Percentiles rank a stretch among this genome's conserved stretches.
These are phyloP conservation scores for Diaphora mendica DNA, from an alignment of 2,888 invertebrate species.

Conservation along the genomic window DNA sequence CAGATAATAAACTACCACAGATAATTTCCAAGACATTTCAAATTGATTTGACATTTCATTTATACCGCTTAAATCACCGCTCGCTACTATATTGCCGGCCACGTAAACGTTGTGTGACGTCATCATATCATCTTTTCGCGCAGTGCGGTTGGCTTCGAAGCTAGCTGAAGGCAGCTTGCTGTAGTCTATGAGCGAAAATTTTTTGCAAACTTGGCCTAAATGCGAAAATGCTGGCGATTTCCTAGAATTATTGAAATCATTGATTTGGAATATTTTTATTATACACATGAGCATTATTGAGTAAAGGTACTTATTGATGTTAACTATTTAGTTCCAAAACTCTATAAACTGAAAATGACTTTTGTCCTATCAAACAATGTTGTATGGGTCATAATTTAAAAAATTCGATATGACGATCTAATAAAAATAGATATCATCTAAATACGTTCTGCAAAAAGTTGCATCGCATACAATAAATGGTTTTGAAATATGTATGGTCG, in stretches of 20 bases:
- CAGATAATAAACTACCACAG: background rate
- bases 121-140: slow-evolving; percentile 68
- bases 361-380: too few relatives aligned
- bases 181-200: slow-evolving; percentile 78
- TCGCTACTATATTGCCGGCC: slow-evolving; percentile 73
- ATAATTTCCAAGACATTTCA: background rate
- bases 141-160: slow-evolving; percentile 60
- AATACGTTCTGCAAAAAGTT: too few relatives aligned
- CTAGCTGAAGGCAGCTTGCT: slow-evolving; percentile 71
- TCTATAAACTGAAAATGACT: too few relatives aligned
- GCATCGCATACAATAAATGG: too few relatives aligned
- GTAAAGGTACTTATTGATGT: background rate
- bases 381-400: background rate
- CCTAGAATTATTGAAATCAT: slow-evolving; percentile 49
- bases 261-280: background rate
- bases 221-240: slow-evolving; percentile 52
- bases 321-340: too few relatives aligned
- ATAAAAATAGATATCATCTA: too few relatives aligned
- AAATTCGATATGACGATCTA: too few relatives aligned
- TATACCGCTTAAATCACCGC: slow-evolving; percentile 53
- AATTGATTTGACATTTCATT: background rate
- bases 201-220: slow-evolving; percentile 59
- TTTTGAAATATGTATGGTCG: too few relatives aligned
- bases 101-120: slow-evolving; percentile 71
- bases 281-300: too few relatives aligned